phyloP scores from a whole-genome alignment of 2,113 vertebrate species.

The Ascaphus truei region DNA sequence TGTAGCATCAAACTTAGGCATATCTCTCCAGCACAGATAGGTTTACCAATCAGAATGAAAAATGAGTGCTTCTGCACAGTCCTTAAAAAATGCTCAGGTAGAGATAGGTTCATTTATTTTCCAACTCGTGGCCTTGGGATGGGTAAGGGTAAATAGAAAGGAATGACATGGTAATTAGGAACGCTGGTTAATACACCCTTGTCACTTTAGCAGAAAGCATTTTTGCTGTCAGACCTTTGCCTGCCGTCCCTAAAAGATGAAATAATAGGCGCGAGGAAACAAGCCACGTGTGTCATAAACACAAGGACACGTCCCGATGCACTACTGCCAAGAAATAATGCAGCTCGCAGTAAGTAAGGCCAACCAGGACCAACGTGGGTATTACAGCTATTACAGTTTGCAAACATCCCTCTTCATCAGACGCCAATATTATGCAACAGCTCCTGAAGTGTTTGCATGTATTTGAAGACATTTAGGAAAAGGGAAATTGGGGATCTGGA shows the following conservation, averaged over 20 bases:
- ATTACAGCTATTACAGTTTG: background rate
- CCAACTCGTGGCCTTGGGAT: too few species aligned
- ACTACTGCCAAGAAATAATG: conserved; percentile 9
- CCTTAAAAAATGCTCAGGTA: too few species aligned
- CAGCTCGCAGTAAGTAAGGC: background rate
- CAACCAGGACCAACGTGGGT: background rate
- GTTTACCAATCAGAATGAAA: too few species aligned
- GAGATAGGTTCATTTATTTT: too few species aligned
- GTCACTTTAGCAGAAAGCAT: too few species aligned
- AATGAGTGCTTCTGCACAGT: too few species aligned
- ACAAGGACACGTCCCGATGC: background rate
- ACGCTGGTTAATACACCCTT: too few species aligned
- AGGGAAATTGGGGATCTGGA: background rate
- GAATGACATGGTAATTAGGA: too few species aligned
- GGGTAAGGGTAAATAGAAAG: too few species aligned
- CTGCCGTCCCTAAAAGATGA: background rate
- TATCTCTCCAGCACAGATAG: too few species aligned
- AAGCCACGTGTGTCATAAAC: conserved; percentile 20
- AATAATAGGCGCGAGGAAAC: conserved; percentile 15
- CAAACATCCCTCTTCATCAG: conserved; percentile 1
- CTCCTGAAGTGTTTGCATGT: background rate
- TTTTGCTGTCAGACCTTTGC: conserved; percentile 3
- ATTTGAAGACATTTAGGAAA: background rate
- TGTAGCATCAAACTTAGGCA: too few species aligned
- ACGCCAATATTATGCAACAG: background rate